Conservation (phyloP, 2,113 vertebrate species). For the Variabilichromis moorii region DNA sequence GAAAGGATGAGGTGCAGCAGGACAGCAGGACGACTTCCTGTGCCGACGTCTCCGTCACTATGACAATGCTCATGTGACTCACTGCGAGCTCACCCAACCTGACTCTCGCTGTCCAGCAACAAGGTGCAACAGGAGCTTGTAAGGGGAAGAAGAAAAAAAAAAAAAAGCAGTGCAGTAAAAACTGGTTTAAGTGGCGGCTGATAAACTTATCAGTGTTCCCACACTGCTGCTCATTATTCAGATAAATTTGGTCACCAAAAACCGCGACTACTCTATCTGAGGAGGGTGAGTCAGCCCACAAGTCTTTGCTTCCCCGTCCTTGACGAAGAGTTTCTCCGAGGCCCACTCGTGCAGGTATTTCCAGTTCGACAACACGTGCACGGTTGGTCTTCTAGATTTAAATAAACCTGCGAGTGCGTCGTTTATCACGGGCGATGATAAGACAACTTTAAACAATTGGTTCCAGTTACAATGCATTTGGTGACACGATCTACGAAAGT, state of each 20-base stretch:
- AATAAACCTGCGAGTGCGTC: constrained; percentile 2
- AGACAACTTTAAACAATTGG: background rate
- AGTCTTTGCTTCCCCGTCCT: background rate
- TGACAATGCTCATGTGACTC: constrained; percentile 18
- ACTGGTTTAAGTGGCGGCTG: background rate
- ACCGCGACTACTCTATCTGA: accelerated
- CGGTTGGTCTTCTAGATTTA: constrained; percentile 25
- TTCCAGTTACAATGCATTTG: background rate
- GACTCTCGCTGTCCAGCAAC: constrained; percentile 11
- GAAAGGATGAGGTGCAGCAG: background rate
- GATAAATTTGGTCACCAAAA: background rate
- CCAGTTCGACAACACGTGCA: constrained; percentile 60
- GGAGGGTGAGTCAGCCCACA: background rate
- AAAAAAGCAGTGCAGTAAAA: background rate
- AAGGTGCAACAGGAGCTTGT: background rate
- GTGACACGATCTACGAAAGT: background rate
- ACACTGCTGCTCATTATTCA: background rate
- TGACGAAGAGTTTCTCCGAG: background rate
- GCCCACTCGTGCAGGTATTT: constrained; percentile 58
- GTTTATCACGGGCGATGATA: background rate
- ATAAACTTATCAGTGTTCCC: constrained; percentile 2
- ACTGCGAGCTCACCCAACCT: constrained; percentile 17
- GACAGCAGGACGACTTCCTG: constrained; percentile 3
- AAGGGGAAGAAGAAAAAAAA: background rate
- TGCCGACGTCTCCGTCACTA: background rate